Evolutionary conservation across 53 echinoderm and acorn worm species (phyloP).

Genomic region (Echinarachnius parma): DNA sequence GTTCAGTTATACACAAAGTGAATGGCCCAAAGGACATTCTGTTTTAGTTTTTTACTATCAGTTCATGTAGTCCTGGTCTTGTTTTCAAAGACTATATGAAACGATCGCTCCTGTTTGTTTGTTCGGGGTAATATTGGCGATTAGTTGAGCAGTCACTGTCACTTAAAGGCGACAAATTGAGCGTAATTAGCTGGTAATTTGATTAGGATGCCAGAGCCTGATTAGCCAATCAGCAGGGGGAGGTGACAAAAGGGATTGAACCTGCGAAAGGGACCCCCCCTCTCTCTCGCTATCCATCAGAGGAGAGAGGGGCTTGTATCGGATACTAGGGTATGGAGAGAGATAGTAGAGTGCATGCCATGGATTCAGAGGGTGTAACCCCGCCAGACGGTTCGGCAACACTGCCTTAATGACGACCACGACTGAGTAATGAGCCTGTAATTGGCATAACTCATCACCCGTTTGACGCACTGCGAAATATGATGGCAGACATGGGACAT

Average conservation of each 20-base stretch:
- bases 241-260: background rate
- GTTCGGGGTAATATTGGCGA: too few relatives aligned
- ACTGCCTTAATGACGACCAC: constrained; percentile 27
- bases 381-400: constrained; percentile 19
- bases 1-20: too few relatives aligned
- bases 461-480: constrained; percentile 26
- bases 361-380: constrained; percentile 37
- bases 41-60: too few relatives aligned
- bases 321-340: background rate
- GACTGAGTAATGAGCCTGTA: constrained; percentile 40
- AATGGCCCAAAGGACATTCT: too few relatives aligned
- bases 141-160: constrained; percentile 17
- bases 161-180: constrained; percentile 35
- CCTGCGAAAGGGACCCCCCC: background rate
- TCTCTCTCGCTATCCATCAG: background rate
- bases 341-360: too few relatives aligned
- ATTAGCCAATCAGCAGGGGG: too few relatives aligned
- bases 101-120: too few relatives aligned
- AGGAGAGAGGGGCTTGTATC: background rate
- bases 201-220: too few relatives aligned
- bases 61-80: too few relatives aligned
- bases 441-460: constrained; percentile 38
- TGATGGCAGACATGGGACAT: constrained; percentile 3
- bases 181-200: constrained; percentile 42
- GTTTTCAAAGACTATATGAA: too few relatives aligned